Evolutionary conservation across 2,113 vertebrate species (phyloP).

Genomic region (Stegostoma tigrinum): DNA sequence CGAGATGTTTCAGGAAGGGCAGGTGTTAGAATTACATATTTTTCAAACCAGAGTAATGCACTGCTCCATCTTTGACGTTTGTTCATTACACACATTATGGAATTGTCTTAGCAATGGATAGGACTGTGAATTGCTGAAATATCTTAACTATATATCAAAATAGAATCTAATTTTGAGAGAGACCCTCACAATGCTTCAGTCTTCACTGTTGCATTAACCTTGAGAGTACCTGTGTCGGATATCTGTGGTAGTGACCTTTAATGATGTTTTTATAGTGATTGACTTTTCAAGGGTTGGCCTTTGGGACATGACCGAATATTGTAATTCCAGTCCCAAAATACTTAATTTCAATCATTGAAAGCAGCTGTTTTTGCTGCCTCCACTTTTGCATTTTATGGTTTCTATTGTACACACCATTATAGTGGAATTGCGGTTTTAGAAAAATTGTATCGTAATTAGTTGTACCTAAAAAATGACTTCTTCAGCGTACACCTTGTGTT

Average conservation of each 20-base stretch:
- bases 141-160: constrained; percentile 5
- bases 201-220: not conserved
- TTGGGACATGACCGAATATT: not conserved
- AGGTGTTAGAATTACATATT: not conserved
- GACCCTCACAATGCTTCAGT: not conserved
- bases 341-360: not conserved
- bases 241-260: not conserved
- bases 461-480: not conserved
- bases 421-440: not conserved
- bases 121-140: not conserved
- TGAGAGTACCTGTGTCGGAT: not conserved
- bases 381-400: not conserved
- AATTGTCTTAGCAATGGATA: not conserved
- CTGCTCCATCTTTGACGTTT: not conserved
- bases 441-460: not conserved
- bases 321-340: not conserved
- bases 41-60: not conserved
- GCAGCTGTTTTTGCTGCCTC: not conserved
- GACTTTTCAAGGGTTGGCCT: not conserved
- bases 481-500: not conserved
- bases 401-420: not conserved
- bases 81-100: not conserved
- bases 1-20: not conserved
- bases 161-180: not conserved
- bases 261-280: not conserved